phyloP scores from a whole-genome alignment of 2,888 invertebrate genomes.

The Yponomeuta cagnagella region DNA sequence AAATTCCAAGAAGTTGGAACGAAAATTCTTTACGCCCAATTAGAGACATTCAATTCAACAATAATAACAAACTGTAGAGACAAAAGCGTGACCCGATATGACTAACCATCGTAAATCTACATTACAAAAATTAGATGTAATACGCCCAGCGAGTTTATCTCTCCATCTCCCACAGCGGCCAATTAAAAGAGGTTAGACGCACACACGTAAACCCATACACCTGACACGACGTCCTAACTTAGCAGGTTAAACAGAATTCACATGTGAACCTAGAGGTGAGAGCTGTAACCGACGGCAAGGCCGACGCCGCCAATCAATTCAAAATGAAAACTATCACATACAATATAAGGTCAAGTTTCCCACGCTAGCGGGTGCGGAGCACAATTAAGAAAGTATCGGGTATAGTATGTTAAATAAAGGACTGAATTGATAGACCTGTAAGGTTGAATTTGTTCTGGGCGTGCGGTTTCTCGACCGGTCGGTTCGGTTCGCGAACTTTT shows the following conservation, averaged over 20 bases:
- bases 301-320: constrained; percentile 52
- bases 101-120: constrained; percentile 55
- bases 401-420: constrained; percentile 38
- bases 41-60: constrained; percentile 21
- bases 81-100: constrained; percentile 55
- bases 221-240: constrained; percentile 54
- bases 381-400: constrained; percentile 75
- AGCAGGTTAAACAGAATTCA: constrained; percentile 71
- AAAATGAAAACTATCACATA: constrained; percentile 47
- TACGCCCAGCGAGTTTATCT: constrained; percentile 61
- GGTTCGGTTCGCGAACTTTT: constrained; percentile 72
- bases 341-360: constrained; percentile 61
- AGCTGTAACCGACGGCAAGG: constrained; percentile 71
- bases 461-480: constrained; percentile 49
- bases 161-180: constrained; percentile 44
- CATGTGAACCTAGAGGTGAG: constrained; percentile 72
- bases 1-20: neutral
- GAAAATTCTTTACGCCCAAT: constrained; percentile 1
- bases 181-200: constrained; percentile 53
- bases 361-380: constrained; percentile 45
- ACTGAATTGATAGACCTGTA: constrained; percentile 37
- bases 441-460: constrained; percentile 41
- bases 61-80: constrained; percentile 36
- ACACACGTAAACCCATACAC: constrained; percentile 32
- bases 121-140: constrained; percentile 54